These are phyloP conservation scores for Zootoca vivipara DNA, from an alignment of 2,113 vertebrate genomes.

Conservation along the genomic window DNA sequence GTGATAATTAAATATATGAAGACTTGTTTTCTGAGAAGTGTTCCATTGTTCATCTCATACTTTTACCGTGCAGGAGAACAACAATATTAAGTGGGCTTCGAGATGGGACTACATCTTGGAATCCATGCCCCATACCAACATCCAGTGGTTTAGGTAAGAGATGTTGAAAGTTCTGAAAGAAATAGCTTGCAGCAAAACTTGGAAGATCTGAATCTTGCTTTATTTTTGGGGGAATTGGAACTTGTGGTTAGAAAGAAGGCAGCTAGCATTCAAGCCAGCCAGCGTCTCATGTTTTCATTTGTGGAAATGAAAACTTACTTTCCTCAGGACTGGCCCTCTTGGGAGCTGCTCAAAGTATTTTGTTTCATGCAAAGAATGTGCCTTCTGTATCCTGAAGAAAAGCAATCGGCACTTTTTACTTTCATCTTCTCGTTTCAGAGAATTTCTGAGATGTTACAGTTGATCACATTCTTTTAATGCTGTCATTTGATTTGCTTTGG, in stretches of 20 bases:
- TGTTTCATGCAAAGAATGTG: constrained; percentile 39
- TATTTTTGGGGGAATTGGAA: background rate
- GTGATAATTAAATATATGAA: background rate
- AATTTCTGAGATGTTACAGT: background rate
- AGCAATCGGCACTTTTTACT: background rate
- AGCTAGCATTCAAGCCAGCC: constrained; percentile 20
- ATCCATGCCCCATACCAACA: constrained; percentile 89
- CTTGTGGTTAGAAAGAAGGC: constrained; percentile 11
- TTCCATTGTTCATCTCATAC: constrained; percentile 25
- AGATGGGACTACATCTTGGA: constrained; percentile 93
- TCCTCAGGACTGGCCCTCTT: constrained; percentile 4
- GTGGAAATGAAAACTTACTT: constrained; percentile 28
- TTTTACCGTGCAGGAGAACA: constrained; percentile 76
- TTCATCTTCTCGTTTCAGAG: constrained; percentile 12
- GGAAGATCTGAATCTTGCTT: constrained; percentile 7
- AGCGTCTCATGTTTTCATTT: constrained; percentile 9
- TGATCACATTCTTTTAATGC: constrained; percentile 11
- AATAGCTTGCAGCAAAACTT: constrained; percentile 12
- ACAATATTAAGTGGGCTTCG: constrained; percentile 87
- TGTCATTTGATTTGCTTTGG: constrained; percentile 17
- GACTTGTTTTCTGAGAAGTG: background rate
- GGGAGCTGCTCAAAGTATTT: constrained; percentile 29
- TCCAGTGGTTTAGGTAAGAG: constrained; percentile 91
- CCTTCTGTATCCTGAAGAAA: constrained; percentile 24
- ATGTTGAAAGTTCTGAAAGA: constrained; percentile 11